Evolutionary conservation across 1,140 invertebrate species (phyloP).

Genomic region (Papilio aristodemus): DNA sequence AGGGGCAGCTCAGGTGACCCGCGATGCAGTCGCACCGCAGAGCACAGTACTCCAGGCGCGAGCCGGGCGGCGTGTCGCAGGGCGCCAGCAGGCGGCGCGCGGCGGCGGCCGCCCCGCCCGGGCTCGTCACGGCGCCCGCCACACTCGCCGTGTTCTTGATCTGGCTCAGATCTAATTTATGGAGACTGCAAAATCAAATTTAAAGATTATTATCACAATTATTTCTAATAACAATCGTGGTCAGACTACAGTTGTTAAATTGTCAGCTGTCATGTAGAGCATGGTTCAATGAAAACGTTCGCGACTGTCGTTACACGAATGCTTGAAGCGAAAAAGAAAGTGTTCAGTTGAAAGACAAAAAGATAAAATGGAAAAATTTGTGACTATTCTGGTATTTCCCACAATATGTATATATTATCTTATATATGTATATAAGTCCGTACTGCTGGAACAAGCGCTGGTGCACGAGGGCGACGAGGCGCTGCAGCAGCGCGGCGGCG

Average conservation of each 20-base stretch:
- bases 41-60: conserved; percentile 41
- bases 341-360: neutral
- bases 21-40: conserved; percentile 48
- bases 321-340: too few species aligned
- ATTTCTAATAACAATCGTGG: neutral
- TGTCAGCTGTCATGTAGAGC: too few species aligned
- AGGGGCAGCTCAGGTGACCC: conserved; percentile 50
- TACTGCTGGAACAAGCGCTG: neutral
- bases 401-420: too few species aligned
- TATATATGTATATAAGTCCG: neutral
- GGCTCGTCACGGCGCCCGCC: conserved; percentile 41
- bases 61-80: conserved; percentile 1
- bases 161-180: conserved; percentile 41
- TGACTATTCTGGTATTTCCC: too few species aligned
- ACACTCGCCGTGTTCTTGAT: conserved; percentile 52
- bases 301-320: too few species aligned
- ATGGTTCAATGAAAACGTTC: too few species aligned
- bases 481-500: neutral
- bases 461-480: neutral
- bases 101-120: conserved; percentile 16
- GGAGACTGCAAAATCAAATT: conserved; percentile 42
- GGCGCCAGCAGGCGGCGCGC: conserved; percentile 35
- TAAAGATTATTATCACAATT: neutral
- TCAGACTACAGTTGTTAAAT: too few species aligned
- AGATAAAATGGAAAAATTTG: too few species aligned